Evolutionary conservation across 2,113 vertebrate species (phyloP).

Genomic region (Nothoprocta perdicaria): DNA sequence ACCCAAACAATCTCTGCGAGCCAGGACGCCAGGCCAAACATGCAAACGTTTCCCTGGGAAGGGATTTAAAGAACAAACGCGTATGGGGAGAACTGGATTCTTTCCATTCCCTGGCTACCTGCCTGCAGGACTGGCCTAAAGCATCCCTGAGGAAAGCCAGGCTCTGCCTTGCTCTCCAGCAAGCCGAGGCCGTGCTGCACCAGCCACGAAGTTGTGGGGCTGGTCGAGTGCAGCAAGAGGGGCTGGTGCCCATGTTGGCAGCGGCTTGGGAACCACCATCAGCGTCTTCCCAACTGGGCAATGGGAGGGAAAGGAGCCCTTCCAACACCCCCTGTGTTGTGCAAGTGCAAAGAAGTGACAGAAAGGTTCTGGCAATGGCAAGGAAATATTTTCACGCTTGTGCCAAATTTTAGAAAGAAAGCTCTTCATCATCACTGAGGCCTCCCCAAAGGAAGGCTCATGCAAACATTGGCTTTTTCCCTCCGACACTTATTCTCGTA

Average conservation of each 20-base stretch:
- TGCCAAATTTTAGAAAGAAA: neutral
- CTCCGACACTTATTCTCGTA: neutral
- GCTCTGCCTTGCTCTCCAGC: neutral
- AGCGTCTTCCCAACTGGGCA: fast-evolving
- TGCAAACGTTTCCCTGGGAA: constrained; percentile 47
- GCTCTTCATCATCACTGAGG: neutral
- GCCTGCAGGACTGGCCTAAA: constrained; percentile 51
- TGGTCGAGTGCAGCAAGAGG: fast-evolving
- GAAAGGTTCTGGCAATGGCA: neutral
- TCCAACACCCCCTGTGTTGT: fast-evolving
- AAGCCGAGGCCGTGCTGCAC: neutral
- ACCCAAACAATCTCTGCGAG: constrained; percentile 47
- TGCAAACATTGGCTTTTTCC: neutral
- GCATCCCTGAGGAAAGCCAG: constrained; percentile 1
- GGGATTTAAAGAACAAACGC: neutral
- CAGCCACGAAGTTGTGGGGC: neutral
- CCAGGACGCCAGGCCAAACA: constrained; percentile 5
- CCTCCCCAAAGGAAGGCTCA: neutral
- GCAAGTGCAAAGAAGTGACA: neutral
- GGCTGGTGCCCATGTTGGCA: fast-evolving
- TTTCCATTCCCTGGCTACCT: constrained; percentile 29
- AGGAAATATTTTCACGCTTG: neutral
- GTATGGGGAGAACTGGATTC: constrained; percentile 30
- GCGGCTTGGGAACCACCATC: neutral
- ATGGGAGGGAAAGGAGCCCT: fast-evolving